Percentiles rank a stretch among this genome's conserved stretches.
Conservation (phyloP, 53 echinoderm and acorn worm genomes). For the Pentamera pediparva region DNA sequence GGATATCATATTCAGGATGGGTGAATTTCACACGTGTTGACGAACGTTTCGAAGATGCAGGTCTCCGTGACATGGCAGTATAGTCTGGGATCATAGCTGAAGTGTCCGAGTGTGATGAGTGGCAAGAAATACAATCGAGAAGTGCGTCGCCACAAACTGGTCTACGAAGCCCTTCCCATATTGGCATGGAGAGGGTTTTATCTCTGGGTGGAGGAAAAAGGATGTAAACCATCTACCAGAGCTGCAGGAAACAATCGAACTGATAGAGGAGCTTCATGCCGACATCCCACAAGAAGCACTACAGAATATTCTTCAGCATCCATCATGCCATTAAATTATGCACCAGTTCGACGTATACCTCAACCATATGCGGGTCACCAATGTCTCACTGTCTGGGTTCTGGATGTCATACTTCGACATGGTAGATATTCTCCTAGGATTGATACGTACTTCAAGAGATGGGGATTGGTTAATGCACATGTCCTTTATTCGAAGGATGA, state of each 20-base stretch:
- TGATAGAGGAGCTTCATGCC: not conserved
- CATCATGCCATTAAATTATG: not conserved
- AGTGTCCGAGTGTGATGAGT: not conserved
- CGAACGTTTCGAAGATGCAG: conserved; percentile 34
- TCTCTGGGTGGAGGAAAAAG: conserved; percentile 11
- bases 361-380: not conserved
- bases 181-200: conserved; percentile 45
- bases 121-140: too few relatives aligned
- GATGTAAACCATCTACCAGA: conserved; percentile 1
- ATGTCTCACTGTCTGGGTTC: conserved; percentile 20
- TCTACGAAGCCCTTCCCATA: conserved; percentile 41
- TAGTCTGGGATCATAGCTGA: not conserved
- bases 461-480: too few relatives aligned
- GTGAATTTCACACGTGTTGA: conserved; percentile 44
- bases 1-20: conserved; percentile 41
- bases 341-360: conserved; percentile 20
- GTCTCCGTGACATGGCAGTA: conserved; percentile 31
- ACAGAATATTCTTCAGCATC: not conserved
- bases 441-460: conserved; percentile 33
- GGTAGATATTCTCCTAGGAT: too few relatives aligned
- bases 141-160: too few relatives aligned
- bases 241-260: not conserved
- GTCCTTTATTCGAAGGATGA: not conserved
- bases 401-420: conserved; percentile 44
- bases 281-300: too few relatives aligned